Evolutionary conservation across 2,797 vertebrate genomes (phyloP).

Genomic region (Xyrichtys novacula): DNA sequence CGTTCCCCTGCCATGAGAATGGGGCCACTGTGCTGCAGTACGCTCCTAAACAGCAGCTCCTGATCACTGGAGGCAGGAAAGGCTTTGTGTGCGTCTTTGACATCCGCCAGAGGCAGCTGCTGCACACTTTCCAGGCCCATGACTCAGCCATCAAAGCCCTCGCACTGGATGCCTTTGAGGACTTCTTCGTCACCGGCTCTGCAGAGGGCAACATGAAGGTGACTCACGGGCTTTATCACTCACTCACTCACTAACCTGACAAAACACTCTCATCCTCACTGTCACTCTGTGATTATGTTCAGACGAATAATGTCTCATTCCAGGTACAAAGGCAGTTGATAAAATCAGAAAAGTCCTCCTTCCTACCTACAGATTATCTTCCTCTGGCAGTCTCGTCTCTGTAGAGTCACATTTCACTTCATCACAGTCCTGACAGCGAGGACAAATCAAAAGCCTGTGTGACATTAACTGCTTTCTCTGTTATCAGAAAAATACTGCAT

Average conservation of each 20-base stretch:
- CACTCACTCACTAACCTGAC: constrained; percentile 12
- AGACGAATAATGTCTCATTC: constrained; percentile 10
- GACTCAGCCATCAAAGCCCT: constrained; percentile 97
- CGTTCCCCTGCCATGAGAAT: constrained; percentile 96
- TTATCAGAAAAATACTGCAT: neutral
- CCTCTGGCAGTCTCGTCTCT: neutral
- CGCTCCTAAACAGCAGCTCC: constrained; percentile 93
- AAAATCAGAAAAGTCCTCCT: neutral
- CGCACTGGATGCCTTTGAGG: constrained; percentile 92
- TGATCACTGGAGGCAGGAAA: constrained; percentile 95
- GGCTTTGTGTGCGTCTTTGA: constrained; percentile 95
- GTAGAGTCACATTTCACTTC: neutral
- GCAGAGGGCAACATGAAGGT: constrained; percentile 99
- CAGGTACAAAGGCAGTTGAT: neutral
- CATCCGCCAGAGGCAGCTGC: constrained; percentile 94
- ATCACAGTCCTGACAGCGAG: neutral
- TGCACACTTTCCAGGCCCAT: constrained; percentile 97
- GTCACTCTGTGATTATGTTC: neutral
- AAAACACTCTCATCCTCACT: neutral
- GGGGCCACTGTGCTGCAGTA: constrained; percentile 98
- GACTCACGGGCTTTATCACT: constrained; percentile 24
- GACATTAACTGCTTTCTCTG: neutral
- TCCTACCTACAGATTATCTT: neutral
- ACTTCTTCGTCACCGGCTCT: constrained; percentile 96
- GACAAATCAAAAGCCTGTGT: neutral